A percentile compares a stretch with the other conserved stretches of the same genome.
Conservation (phyloP, 30 jellyfish, hydroid and myxozoan genomes). For the Phacellophora camtschatica region DNA sequence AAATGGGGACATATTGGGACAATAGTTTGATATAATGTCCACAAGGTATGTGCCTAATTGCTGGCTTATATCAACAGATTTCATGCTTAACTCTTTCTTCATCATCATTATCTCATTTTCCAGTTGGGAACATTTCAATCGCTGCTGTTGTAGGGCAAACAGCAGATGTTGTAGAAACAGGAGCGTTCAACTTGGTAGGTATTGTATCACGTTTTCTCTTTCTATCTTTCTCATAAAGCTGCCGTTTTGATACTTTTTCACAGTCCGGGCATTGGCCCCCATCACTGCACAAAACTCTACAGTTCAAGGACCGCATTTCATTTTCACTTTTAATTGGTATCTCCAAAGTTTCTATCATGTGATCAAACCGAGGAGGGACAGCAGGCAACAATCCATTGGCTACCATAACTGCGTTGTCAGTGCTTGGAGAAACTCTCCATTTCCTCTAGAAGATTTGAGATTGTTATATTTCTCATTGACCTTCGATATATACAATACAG, state of each 20-base stretch:
- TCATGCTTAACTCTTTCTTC: slow-evolving; percentile 19
- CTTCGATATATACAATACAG: slow-evolving; percentile 1
- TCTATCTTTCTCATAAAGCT: not conserved
- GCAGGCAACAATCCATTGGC: not conserved
- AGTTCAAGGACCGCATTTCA: not conserved
- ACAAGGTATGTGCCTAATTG: slow-evolving; percentile 34
- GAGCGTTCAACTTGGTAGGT: slow-evolving; percentile 64
- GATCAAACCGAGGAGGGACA: not conserved
- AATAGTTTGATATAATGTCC: slow-evolving; percentile 17
- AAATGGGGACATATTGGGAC: slow-evolving; percentile 47
- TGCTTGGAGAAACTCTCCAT: slow-evolving; percentile 30
- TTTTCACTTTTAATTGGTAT: not conserved
- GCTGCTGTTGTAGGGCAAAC: slow-evolving; percentile 47
- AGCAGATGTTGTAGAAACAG: slow-evolving; percentile 47
- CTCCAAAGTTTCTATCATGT: not conserved
- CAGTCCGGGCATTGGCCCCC: not conserved
- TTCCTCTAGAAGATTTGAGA: slow-evolving; percentile 22
- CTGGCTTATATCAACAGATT: slow-evolving; percentile 12
- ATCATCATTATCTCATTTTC: slow-evolving; percentile 23
- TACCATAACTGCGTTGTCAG: not conserved
- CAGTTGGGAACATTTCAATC: slow-evolving; percentile 49
- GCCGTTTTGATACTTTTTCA: not conserved
- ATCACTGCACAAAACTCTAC: not conserved
- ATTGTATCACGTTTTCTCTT: not conserved
- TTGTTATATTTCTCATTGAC: slow-evolving; percentile 37